Evolutionary conservation across 1,140 invertebrate species (phyloP).

Genomic region (Telenomus remus): DNA sequence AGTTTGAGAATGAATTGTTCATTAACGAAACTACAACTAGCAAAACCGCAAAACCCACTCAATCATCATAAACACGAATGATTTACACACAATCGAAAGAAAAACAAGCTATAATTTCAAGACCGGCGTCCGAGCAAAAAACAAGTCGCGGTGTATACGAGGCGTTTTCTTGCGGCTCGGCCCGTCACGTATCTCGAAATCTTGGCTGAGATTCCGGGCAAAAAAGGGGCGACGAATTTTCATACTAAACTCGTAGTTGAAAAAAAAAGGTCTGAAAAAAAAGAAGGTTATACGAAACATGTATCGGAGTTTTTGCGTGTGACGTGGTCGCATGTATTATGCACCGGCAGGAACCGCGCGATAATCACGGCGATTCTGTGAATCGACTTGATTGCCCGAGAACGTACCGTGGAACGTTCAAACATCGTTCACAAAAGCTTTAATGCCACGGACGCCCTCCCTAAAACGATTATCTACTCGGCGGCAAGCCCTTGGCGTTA

Average conservation of each 20-base stretch:
- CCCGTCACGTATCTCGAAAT: conserved; percentile 23
- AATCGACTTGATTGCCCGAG: conserved; percentile 73
- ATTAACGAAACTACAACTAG: too few relatives aligned
- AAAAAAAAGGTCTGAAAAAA: conserved; percentile 5
- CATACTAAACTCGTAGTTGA: conserved; percentile 13
- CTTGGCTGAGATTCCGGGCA: conserved; percentile 11
- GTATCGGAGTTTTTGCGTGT: conserved; percentile 49
- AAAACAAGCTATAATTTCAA: background rate
- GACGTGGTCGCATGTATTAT: conserved; percentile 50
- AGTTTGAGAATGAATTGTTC: too few relatives aligned
- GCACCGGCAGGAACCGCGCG: conserved; percentile 39
- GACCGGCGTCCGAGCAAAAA: background rate
- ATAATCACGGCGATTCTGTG: conserved; percentile 63
- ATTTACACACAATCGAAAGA: background rate
- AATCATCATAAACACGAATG: too few relatives aligned
- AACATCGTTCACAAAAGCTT: conserved; percentile 72
- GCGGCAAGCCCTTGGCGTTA: conserved; percentile 64
- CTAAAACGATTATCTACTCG: conserved; percentile 74
- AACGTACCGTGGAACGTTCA: conserved; percentile 69
- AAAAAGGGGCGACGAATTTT: conserved; percentile 15
- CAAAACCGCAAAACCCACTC: too few relatives aligned
- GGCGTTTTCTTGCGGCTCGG: conserved; percentile 9
- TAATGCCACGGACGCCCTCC: conserved; percentile 68
- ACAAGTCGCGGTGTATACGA: background rate
- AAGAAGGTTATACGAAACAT: conserved; percentile 1